Percentiles rank a stretch among this genome's conserved stretches.
phyloP scores from a whole-genome alignment of 2,888 invertebrate species.

The Melikaiella ostensackeni region DNA sequence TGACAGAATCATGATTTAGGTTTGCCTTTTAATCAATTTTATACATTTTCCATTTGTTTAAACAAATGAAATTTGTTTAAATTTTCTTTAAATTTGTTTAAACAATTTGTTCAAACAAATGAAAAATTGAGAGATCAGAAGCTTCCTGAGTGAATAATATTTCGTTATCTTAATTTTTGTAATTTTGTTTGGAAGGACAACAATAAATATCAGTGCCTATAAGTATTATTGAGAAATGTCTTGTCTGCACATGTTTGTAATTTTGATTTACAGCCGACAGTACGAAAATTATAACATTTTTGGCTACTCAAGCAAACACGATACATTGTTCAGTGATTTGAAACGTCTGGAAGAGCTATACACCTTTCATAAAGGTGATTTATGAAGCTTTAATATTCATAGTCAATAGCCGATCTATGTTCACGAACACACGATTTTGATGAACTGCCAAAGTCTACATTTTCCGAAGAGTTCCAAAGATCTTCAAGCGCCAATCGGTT shows the following conservation, averaged over 20 bases:
- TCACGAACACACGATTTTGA: conserved; percentile 55
- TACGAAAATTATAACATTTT: not conserved
- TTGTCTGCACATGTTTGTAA: conserved; percentile 39
- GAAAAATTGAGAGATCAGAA: too few relatives aligned
- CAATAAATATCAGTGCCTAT: too few relatives aligned
- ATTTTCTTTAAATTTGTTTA: too few relatives aligned
- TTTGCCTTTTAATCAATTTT: too few relatives aligned
- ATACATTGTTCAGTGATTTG: not conserved
- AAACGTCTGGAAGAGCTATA: not conserved
- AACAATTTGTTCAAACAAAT: too few relatives aligned
- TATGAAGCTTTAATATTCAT: not conserved
- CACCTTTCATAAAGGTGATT: not conserved
- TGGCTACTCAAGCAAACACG: not conserved
- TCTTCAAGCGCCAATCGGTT: too few relatives aligned
- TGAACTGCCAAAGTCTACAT: conserved; percentile 53
- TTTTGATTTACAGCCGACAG: conserved; percentile 51
- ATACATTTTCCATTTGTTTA: too few relatives aligned
- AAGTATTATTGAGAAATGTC: conserved; percentile 40
- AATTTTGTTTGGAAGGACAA: too few relatives aligned
- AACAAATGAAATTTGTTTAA: too few relatives aligned
- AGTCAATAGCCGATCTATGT: conserved; percentile 40
- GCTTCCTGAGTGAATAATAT: too few relatives aligned
- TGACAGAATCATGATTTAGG: too few relatives aligned
- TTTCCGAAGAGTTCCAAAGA: conserved; percentile 39
- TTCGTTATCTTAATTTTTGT: too few relatives aligned